Conservation (phyloP, 2,113 vertebrate genomes). For the Chunga burmeisteri region DNA sequence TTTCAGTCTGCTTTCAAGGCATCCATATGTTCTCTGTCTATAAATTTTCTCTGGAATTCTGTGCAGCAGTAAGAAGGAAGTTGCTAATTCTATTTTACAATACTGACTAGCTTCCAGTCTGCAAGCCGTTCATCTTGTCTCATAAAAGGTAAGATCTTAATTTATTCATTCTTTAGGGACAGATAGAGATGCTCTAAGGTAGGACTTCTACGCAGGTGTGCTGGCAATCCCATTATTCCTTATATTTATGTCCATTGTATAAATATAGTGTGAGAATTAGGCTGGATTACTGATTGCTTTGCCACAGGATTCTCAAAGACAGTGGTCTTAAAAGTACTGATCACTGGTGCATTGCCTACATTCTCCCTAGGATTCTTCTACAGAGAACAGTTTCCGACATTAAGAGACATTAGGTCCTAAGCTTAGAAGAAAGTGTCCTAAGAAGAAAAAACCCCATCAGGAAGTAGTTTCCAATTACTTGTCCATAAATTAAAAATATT, state of each 20-base stretch:
- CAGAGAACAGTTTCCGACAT: not conserved
- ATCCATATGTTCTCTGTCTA: not conserved
- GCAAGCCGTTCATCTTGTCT: slow-evolving; percentile 34
- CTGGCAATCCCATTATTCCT: not conserved
- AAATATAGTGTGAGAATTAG: not conserved
- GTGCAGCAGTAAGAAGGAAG: slow-evolving; percentile 7
- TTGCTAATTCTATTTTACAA: slow-evolving; percentile 1
- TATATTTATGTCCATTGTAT: not conserved
- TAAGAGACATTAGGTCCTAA: not conserved
- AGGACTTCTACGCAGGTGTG: not conserved
- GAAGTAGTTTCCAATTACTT: not conserved
- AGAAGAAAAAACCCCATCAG: not conserved
- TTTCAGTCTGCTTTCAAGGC: slow-evolving; percentile 5
- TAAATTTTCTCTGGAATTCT: not conserved
- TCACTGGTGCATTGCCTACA: not conserved
- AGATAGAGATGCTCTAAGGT: not conserved
- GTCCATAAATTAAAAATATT: not conserved
- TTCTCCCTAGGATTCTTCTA: not conserved
- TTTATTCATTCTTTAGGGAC: not conserved
- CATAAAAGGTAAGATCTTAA: slow-evolving; percentile 71
- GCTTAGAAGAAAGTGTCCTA: not conserved
- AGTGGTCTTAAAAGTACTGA: not conserved
- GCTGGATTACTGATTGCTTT: not conserved
- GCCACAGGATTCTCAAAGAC: not conserved
- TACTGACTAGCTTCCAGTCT: slow-evolving; percentile 9